Percentiles rank a stretch among this genome's conserved stretches.
Conservation (phyloP, 2,888 invertebrate species). For the Diarsia rubi region DNA sequence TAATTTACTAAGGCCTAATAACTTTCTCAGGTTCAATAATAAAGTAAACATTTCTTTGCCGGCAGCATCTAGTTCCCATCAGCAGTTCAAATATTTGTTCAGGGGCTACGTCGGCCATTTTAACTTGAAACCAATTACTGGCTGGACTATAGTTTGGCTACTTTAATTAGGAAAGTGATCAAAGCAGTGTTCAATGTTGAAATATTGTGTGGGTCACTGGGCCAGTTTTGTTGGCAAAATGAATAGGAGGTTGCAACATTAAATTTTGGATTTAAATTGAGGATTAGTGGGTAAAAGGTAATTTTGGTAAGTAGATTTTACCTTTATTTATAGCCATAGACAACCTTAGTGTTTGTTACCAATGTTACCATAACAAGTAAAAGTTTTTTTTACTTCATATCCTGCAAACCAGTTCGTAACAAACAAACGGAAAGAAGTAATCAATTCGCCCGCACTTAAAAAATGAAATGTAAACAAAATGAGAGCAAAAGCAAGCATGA, state of each 20-base stretch:
- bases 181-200: slow-evolving; percentile 55
- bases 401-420: not conserved
- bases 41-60: slow-evolving; percentile 67
- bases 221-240: slow-evolving; percentile 3
- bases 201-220: slow-evolving; percentile 44
- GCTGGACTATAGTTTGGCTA: slow-evolving; percentile 55
- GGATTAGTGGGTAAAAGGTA: not conserved
- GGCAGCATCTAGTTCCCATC: slow-evolving; percentile 76
- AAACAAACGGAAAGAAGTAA: slow-evolving; percentile 24
- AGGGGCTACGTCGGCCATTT: slow-evolving; percentile 69
- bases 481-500: slow-evolving; percentile 43
- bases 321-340: too few species aligned
- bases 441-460: slow-evolving; percentile 36
- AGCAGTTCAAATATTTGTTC: slow-evolving; percentile 77
- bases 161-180: slow-evolving; percentile 69
- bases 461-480: slow-evolving; percentile 44
- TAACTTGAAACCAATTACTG: slow-evolving; percentile 64
- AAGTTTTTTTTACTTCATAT: too few species aligned
- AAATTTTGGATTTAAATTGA: slow-evolving; percentile 1
- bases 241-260: not conserved
- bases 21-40: slow-evolving; percentile 48
- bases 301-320: not conserved
- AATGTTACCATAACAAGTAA: too few species aligned
- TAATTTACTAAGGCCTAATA: slow-evolving; percentile 32
- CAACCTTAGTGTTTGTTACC: not conserved